Evolutionary conservation across 2,888 invertebrate genomes (phyloP).

Genomic region (Azorinus chamasolen): DNA sequence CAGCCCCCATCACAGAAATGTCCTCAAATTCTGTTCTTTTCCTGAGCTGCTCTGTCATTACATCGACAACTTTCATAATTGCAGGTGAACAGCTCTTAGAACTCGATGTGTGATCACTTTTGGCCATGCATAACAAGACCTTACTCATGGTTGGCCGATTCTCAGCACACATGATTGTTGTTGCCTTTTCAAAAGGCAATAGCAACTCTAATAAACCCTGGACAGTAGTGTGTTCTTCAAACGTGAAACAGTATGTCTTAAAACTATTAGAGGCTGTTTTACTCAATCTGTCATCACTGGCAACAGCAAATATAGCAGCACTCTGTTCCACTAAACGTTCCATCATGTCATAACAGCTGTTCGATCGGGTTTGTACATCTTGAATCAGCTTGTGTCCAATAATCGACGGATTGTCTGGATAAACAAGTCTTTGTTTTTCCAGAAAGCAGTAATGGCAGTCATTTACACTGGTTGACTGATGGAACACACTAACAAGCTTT

Average conservation of each 20-base stretch:
- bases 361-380: conserved; percentile 53
- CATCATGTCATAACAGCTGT: conserved; percentile 31
- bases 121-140: conserved; percentile 34
- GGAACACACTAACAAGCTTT: conserved; percentile 37
- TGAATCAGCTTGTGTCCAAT: conserved; percentile 40
- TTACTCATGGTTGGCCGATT: conserved; percentile 51
- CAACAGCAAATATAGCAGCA: conserved; percentile 41
- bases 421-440: conserved; percentile 26
- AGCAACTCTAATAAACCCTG: conserved; percentile 38
- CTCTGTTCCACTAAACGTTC: conserved; percentile 21
- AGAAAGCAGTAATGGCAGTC: conserved; percentile 28
- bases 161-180: conserved; percentile 53
- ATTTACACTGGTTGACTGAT: conserved; percentile 37
- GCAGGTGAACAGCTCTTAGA: too few relatives aligned
- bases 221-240: conserved; percentile 41
- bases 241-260: conserved; percentile 21
- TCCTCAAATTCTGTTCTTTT: conserved; percentile 36
- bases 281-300: conserved; percentile 34
- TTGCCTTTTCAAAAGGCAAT: conserved; percentile 43
- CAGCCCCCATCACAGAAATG: conserved; percentile 34
- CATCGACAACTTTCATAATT: conserved; percentile 19
- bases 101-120: conserved; percentile 35
- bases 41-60: conserved; percentile 27
- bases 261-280: conserved; percentile 35
- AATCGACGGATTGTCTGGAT: neutral